These are phyloP conservation scores for Drosophila orena DNA, from an alignment of 1,140 invertebrate genomes.

Conservation along the genomic window DNA sequence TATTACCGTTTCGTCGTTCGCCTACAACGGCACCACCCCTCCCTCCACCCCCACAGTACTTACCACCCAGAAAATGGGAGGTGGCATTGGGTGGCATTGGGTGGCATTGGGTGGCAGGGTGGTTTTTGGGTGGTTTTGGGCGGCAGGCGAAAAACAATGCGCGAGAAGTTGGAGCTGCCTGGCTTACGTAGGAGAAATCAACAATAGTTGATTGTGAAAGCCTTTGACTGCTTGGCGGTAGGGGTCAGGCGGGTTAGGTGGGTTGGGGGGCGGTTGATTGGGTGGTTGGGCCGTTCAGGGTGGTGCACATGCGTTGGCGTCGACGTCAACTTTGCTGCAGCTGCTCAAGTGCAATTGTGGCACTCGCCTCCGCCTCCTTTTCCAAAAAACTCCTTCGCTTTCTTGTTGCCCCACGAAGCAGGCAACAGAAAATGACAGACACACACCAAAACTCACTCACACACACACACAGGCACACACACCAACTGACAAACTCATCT, in stretches of 20 bases:
- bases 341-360: conserved; percentile 74
- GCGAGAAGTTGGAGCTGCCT: conserved; percentile 47
- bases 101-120: background rate
- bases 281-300: background rate
- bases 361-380: background rate
- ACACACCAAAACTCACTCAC: conserved; percentile 17
- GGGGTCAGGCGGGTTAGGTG: conserved; percentile 16
- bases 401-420: conserved; percentile 27
- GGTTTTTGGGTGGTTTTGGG: background rate
- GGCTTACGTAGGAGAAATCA: conserved; percentile 44
- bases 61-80: background rate
- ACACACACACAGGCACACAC: background rate
- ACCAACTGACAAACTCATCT: conserved; percentile 15
- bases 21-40: conserved; percentile 46
- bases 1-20: conserved; percentile 85
- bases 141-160: conserved; percentile 42
- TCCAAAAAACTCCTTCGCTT: background rate
- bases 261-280: background rate
- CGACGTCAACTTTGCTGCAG: conserved; percentile 49
- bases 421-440: conserved; percentile 52
- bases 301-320: conserved; percentile 47
- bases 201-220: conserved; percentile 62
- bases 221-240: conserved; percentile 39
- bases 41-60: background rate
- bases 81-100: conserved; percentile 2